Evolutionary conservation across 2,113 vertebrate species (phyloP), one percentile per base, ranked within the genome.

Genomic region (Sporophila hypoxantha): DNA sequence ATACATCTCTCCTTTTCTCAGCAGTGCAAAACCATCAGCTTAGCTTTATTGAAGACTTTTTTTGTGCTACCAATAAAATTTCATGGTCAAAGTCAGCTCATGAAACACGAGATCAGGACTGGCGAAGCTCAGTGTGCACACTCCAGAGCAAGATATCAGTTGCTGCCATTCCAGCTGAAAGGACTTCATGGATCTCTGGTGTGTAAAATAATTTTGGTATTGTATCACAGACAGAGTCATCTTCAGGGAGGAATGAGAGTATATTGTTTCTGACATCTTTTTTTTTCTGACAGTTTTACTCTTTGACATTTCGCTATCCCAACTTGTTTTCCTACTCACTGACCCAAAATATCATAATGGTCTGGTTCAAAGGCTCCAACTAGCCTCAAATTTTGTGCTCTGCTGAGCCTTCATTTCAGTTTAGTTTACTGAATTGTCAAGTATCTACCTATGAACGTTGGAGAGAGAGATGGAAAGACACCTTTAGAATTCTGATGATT

Each of bases 171-270:
- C 91, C 57, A 37, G 93, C 64, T 91, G 87, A 92, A 68, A 84
- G 86, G 85, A 70, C 82, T 93, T 94, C 83, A 74, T 91, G 79
- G 87, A 52, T 96, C 93, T 92, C 76, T 93, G 89, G 62, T 94
- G 95, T 93, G 75, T 95, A 91, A 96, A 96, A 95, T 93, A 68
- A 94, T 93, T 93, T 84, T 77, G 55, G 46, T 70, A 42, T 76
- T 81, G 15, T 66, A 76, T 95, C 82, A 70, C 42, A 75, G 78
- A 64, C 50, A 73, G 82, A 96, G 60, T 92, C 77, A 93, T 85
- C 93, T 95, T 88, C 59, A 77, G 91, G 70, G 84, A 87, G 60
- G 76, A 82, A 93, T 95, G 57, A 82, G 88, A 82, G 77, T 76
- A 18, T 76, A 89, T 95, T 79, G 73, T 74, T 94, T 94, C 87